A percentile compares a stretch with the other conserved stretches of the same genome.
phyloP scores from a whole-genome alignment of 2,113 vertebrate species.

The Gallinago undulata region DNA sequence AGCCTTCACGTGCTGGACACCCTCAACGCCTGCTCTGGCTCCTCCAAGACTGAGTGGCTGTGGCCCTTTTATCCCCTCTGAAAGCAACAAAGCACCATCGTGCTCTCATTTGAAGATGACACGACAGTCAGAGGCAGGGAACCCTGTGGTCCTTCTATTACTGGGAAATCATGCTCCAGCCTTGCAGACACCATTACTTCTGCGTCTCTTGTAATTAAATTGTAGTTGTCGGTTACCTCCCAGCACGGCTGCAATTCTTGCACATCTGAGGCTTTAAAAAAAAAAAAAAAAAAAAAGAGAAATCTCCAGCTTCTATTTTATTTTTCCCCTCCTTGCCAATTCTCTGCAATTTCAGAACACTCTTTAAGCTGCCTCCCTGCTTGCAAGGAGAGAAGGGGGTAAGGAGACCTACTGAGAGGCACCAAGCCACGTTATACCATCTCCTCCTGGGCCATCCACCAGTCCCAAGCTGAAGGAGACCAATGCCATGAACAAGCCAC shows the following conservation, averaged over 20 bases:
- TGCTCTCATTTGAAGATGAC: not conserved
- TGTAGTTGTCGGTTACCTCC: conserved; percentile 70
- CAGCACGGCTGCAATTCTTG: conserved; percentile 70
- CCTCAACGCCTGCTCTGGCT: not conserved
- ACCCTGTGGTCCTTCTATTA: conserved; percentile 52
- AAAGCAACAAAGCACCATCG: not conserved
- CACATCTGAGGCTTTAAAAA: conserved; percentile 18
- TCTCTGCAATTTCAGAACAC: not conserved
- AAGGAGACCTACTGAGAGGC: not conserved
- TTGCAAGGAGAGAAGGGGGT: not conserved
- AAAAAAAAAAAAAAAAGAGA: not conserved
- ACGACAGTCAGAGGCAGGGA: not conserved
- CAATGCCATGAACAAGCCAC: not conserved
- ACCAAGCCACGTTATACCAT: not conserved
- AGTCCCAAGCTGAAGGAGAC: not conserved
- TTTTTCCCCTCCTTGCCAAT: not conserved
- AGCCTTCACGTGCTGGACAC: accelerated
- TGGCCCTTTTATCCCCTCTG: not conserved
- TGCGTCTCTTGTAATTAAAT: conserved; percentile 71
- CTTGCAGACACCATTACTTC: conserved; percentile 33
- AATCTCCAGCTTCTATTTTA: conserved; percentile 3
- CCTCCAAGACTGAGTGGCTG: not conserved
- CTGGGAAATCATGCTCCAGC: conserved; percentile 38
- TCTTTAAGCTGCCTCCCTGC: not conserved
- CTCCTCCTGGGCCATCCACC: not conserved